Percentiles rank a stretch among this genome's conserved stretches.
These are phyloP conservation scores for Phataginus tricuspis DNA, from an alignment of 2,797 vertebrate genomes.

Conservation along the genomic window DNA sequence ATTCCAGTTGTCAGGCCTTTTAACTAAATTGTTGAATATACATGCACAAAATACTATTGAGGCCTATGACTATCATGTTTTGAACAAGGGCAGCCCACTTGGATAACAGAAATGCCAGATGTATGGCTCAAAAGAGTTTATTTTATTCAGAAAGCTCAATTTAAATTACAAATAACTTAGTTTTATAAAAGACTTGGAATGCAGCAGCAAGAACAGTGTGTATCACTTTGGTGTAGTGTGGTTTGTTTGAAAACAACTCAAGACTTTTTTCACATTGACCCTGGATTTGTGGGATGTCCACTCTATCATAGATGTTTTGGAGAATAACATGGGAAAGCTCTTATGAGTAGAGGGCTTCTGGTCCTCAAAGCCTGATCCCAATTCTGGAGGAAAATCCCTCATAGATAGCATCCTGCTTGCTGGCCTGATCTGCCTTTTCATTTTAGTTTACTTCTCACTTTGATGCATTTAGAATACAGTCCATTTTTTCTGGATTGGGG, in stretches of 20 bases:
- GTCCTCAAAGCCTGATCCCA: neutral
- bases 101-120: neutral
- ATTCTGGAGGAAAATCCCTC: neutral
- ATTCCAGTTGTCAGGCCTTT: neutral
- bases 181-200: constrained; percentile 52
- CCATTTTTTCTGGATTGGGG: neutral
- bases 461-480: constrained; percentile 3
- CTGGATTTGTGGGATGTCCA: neutral
- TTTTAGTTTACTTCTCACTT: constrained; percentile 45
- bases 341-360: neutral
- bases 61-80: neutral
- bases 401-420: neutral
- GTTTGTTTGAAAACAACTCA: neutral
- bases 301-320: neutral
- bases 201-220: neutral
- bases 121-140: constrained; percentile 42
- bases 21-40: neutral
- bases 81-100: neutral
- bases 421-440: neutral
- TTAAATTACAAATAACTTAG: constrained; percentile 41
- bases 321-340: neutral
- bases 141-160: neutral
- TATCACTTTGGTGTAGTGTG: neutral
- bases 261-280: neutral
- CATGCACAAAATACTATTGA: neutral